Evolutionary conservation across 1,140 invertebrate species (phyloP), one percentile per base, ranked within the genome.

Genomic region (Matsumurasca onukii): DNA sequence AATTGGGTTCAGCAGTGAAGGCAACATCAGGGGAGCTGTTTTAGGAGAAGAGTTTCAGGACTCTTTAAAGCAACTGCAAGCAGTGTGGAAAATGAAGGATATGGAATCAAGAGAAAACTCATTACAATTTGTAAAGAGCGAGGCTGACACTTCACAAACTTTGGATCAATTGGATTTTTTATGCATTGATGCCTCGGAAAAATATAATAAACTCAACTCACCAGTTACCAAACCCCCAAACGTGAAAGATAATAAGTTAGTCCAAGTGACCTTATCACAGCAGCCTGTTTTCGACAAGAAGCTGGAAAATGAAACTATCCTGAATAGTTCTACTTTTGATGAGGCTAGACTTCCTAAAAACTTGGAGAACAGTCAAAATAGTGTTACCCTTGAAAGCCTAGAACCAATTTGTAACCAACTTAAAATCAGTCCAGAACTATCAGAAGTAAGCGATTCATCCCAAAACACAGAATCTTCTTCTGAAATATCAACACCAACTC

Each of bases 31-130:
- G 34, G 78, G 77, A 39, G 75, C 78, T 12, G 80, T 79, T 51
- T 73, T 85, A 3, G 80, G 81, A 31, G 81, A 86, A 67, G 82
- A 84, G 30, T 86, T 87, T 70, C 80, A 85, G 69, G 80, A 84
- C 31, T 81, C 83, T 20, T 74, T 87, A 31, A 81, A 79, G 69
- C 85, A 84, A 73, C 73, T 86, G 30, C 80, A 80, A 71, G 76
- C 78, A 0, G 68, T 67, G 9, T 71, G 71, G 70, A 75, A 72
- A 55, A 69, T 70, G 24, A 66, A 67, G 63, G 71, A 70, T 48
- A 71, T 67, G 27, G 71, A 70, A 52, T 70, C 71, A 2, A 34
- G 62, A 55, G 45, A 69, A 22, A 31, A 25, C 2, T 69, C 62
- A 1, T 30, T 68, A 12, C 29, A 39, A 27, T 59, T 59, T 29